These are phyloP conservation scores for Stegastes partitus DNA, from an alignment of 2,113 vertebrate genomes.

Conservation along the genomic window DNA sequence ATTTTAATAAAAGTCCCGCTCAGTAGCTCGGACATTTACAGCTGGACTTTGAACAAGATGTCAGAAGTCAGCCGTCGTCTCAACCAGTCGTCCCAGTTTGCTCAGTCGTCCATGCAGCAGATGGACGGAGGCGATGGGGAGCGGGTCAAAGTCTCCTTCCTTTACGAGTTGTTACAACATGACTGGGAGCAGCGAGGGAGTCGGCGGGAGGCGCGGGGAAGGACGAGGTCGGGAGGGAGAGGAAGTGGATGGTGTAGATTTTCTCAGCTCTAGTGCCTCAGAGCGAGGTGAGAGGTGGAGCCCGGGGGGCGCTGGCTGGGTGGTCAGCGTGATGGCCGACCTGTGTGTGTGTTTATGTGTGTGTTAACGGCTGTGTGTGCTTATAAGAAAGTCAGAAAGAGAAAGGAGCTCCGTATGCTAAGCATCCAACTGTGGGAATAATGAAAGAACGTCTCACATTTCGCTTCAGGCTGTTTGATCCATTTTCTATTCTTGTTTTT, in stretches of 20 bases:
- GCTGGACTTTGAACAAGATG: conserved; percentile 63
- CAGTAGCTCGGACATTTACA: conserved; percentile 49
- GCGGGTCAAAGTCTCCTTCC: conserved; percentile 86
- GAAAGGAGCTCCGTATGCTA: conserved; percentile 60
- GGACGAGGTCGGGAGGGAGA: conserved; percentile 55
- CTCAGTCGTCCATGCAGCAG: conserved; percentile 48
- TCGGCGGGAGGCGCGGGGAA: conserved; percentile 32
- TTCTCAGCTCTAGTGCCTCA: conserved; percentile 76
- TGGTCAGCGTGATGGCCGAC: conserved; percentile 76
- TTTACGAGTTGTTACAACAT: conserved; percentile 87
- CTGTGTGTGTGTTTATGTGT: conserved; percentile 70
- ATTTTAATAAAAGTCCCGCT: conserved; percentile 49
- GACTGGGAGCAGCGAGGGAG: conserved; percentile 78
- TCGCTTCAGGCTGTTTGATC: conserved; percentile 46
- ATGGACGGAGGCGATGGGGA: conserved; percentile 63
- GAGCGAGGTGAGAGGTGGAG: conserved; percentile 79
- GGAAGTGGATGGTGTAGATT: conserved; percentile 84
- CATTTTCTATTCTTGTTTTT: conserved; percentile 51
- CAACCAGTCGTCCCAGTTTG: conserved; percentile 43
- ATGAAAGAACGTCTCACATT: conserved; percentile 72
- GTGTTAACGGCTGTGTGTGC: conserved; percentile 69
- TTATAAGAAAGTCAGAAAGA: conserved; percentile 52
- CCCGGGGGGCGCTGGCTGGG: conserved; percentile 80
- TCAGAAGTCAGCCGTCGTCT: conserved; percentile 26
- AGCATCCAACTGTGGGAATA: conserved; percentile 61